Evolutionary conservation across 2,888 invertebrate species (phyloP).

Genomic region (Ferdinandea cuprea): DNA sequence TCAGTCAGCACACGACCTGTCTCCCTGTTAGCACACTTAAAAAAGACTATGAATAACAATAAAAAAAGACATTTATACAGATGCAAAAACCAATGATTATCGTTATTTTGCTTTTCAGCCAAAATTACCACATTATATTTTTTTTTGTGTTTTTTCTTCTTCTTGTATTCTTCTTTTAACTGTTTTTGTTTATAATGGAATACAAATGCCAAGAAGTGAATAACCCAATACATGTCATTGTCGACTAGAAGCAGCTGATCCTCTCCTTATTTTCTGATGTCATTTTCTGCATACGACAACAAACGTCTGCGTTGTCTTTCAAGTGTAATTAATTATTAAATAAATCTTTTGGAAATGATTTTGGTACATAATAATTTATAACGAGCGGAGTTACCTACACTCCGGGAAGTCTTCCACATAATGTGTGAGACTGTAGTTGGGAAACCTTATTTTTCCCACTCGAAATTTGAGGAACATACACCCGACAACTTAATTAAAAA

Average conservation of each 20-base stretch:
- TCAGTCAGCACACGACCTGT: slow-evolving; percentile 2
- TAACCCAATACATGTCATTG: slow-evolving; percentile 13
- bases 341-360: slow-evolving; percentile 1
- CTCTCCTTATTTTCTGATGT: background rate
- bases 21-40: slow-evolving; percentile 7
- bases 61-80: background rate
- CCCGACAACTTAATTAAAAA: slow-evolving; percentile 2
- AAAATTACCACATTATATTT: slow-evolving; percentile 39
- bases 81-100: slow-evolving; percentile 26
- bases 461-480: background rate
- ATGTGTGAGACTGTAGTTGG: background rate
- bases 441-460: background rate
- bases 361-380: no score
- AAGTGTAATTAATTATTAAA: slow-evolving; percentile 9
- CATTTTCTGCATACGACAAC: background rate
- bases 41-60: slow-evolving; percentile 1
- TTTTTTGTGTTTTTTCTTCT: slow-evolving; percentile 1
- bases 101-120: slow-evolving; percentile 30
- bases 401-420: slow-evolving; percentile 13
- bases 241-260: background rate
- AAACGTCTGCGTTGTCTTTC: background rate
- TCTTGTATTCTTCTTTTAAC: slow-evolving; percentile 11
- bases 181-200: slow-evolving; percentile 10
- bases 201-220: slow-evolving; percentile 9
- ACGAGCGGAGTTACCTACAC: slow-evolving; percentile 17